Percentiles rank a stretch among this genome's conserved stretches.
Conservation (phyloP, 2,797 vertebrate species). For the Malacoctenus gilli region DNA sequence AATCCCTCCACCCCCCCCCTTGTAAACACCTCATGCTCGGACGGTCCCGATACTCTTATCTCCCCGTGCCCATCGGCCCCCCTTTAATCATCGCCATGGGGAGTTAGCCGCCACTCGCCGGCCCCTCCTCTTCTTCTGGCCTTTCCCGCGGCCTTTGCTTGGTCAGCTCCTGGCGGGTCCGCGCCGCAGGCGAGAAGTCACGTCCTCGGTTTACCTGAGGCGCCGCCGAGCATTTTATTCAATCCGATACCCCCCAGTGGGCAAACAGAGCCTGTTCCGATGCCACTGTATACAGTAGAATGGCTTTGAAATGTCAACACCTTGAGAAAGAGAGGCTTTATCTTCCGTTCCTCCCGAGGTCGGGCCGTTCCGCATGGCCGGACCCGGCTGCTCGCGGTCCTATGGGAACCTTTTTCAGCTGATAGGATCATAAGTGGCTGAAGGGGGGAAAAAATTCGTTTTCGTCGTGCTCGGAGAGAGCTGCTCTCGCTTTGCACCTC, state of each 20-base stretch:
- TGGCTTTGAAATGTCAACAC: constrained; percentile 59
- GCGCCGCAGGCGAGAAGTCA: background rate
- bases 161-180: constrained; percentile 35
- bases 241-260: constrained; percentile 27
- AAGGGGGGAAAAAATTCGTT: constrained; percentile 29
- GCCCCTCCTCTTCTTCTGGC: constrained; percentile 16
- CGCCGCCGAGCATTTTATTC: constrained; percentile 29
- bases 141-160: constrained; percentile 44
- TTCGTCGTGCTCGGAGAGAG: constrained; percentile 48
- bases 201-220: constrained; percentile 48
- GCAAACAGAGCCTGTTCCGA: constrained; percentile 43
- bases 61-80: constrained; percentile 49
- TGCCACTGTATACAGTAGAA: constrained; percentile 35
- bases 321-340: constrained; percentile 28
- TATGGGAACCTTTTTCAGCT: constrained; percentile 46
- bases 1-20: no score
- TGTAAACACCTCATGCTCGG: constrained; percentile 77
- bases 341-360: constrained; percentile 13
- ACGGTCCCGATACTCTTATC: constrained; percentile 73
- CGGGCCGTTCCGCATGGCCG: constrained; percentile 34
- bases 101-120: constrained; percentile 63
- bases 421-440: constrained; percentile 60
- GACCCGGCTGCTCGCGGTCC: constrained; percentile 27
- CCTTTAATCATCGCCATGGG: constrained; percentile 70
- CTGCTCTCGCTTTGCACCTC: constrained; percentile 27